phyloP scores from a whole-genome alignment of 1,140 invertebrate species.

The Scaptomyza montana region DNA sequence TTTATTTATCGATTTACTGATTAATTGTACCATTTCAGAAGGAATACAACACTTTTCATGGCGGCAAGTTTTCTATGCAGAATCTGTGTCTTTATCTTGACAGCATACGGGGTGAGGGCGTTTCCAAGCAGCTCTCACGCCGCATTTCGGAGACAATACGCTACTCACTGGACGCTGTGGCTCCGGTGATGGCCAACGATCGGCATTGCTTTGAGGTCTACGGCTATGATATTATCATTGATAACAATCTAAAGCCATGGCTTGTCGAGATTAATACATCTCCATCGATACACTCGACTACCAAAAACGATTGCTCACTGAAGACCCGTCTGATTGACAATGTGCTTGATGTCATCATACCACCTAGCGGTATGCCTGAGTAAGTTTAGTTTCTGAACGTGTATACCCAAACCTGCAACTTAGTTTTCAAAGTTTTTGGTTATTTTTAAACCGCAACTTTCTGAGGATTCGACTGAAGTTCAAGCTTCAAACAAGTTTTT shows the following conservation, averaged over 20 bases:
- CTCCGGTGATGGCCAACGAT: slow-evolving; percentile 91
- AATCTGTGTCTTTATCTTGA: slow-evolving; percentile 96
- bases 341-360: slow-evolving; percentile 95
- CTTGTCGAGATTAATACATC: slow-evolving; percentile 97
- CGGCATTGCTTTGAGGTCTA: slow-evolving; percentile 95
- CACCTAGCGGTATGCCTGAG: slow-evolving; percentile 95
- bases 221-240: slow-evolving; percentile 95
- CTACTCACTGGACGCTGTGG: slow-evolving; percentile 92
- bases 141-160: slow-evolving; percentile 95
- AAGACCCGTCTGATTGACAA: slow-evolving; percentile 98
- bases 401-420: too few species aligned
- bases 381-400: too few species aligned
- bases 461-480: too few species aligned
- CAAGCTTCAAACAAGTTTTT: too few species aligned
- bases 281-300: slow-evolving; percentile 96
- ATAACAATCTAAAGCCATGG: slow-evolving; percentile 93
- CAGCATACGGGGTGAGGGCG: slow-evolving; percentile 93
- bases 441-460: too few species aligned
- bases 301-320: slow-evolving; percentile 96
- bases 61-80: slow-evolving; percentile 96
- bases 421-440: too few species aligned
- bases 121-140: slow-evolving; percentile 91
- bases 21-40: slow-evolving; percentile 85
- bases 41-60: slow-evolving; percentile 97
- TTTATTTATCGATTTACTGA: not conserved